Base-by-base conservation (phyloP, 1,140 invertebrate genomes). In the Phymorhynchus buccinoides region DNA sequence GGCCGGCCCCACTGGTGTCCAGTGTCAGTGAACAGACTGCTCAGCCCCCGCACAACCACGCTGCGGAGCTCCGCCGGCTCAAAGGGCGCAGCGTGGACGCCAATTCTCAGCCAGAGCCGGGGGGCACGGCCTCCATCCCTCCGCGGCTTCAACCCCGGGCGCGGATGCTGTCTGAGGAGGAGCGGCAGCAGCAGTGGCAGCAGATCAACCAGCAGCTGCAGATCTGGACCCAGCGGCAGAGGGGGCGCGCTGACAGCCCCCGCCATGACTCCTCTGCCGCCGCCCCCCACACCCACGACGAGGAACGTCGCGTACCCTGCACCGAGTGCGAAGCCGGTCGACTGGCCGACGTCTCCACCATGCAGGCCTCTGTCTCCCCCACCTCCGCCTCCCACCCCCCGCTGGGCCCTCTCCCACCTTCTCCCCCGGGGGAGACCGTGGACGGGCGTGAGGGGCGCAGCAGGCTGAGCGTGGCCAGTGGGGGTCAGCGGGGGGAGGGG, bases 181-280 rank as follows among this genome's bases (percentile, higher is more conserved):
- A 92, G 68, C 89, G 89, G 73, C 89, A 91, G 79, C 90, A 91
- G 56, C 91, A 91, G 82, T 73, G 91, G 71, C 89, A 91, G 84
- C 89, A 90, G 71, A 92, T 92, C 71, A 89, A 88, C 80, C 90
- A 92, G 80, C 90, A 92, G 68, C 86, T 92, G 66, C 90, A 92
- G 85, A 83, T 89, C 82, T 92, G 91, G 91, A 90, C 89, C 30
- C 89, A 91, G 80, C 88, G 88, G 80, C 85, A 88, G 73, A 91
- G 88, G 84, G 85, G 89, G 30, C 89, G 88, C 86, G 84, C 79
- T 0, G 78, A 68, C 27, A 85, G 83, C 37, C 81, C 81, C 14
- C 77, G 73, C 42, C 42, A 86, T 22, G 39, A 66, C 9, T n/a
- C n/a, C n/a, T n/a, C n/a, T n/a, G n/a, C n/a, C n/a, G n/a, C n/a